A percentile compares a stretch with the other conserved stretches of the same genome.
Evolutionary conservation across 2,888 invertebrate species (phyloP).

Genomic region (Pollenia griseotomentosa): DNA sequence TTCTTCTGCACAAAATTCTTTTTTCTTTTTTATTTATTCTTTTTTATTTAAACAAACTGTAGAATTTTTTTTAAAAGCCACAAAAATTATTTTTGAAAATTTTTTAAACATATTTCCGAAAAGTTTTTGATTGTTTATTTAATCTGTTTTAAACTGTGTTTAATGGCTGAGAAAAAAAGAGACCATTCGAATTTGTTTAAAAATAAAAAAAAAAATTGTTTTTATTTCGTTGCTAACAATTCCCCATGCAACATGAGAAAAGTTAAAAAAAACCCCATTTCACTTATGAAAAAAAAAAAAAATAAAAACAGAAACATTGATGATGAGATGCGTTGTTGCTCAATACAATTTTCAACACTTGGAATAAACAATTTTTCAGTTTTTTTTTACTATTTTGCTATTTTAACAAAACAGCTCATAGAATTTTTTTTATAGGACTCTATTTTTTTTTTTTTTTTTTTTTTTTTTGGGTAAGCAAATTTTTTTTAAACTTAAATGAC

Average conservation of each 20-base stretch:
- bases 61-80: background rate
- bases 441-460: background rate
- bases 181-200: background rate
- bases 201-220: background rate
- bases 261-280: background rate
- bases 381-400: background rate
- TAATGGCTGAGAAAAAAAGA: conserved; percentile 14
- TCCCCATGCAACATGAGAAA: conserved; percentile 19
- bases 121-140: conserved; percentile 3
- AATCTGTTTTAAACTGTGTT: conserved; percentile 20
- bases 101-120: background rate
- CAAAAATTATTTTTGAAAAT: background rate
- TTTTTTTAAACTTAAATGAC: no score
- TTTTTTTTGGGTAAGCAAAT: background rate
- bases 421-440: background rate
- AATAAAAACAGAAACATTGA: background rate
- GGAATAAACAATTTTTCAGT: background rate
- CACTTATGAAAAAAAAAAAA: no score
- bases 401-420: background rate
- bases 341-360: background rate
- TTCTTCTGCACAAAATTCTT: no score
- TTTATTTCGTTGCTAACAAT: conserved; percentile 18
- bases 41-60: background rate
- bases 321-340: conserved; percentile 1
- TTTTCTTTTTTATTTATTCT: background rate